Evolutionary conservation across 2,797 vertebrate genomes (phyloP).

Genomic region (Aulostomus chinensis): DNA sequence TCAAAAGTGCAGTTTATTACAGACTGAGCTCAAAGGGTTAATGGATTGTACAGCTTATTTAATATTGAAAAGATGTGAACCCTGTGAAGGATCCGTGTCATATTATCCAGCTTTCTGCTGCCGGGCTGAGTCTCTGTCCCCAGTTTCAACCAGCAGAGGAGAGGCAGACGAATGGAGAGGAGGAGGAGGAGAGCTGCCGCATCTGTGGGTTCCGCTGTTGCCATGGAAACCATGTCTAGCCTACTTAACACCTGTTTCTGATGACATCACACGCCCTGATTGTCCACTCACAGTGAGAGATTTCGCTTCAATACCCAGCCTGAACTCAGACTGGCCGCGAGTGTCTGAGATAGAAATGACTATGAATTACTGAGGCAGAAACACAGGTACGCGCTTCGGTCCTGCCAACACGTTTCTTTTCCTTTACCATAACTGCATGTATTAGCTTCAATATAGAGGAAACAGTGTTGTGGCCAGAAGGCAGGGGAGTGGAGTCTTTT

Average conservation of each 20-base stretch:
- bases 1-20: constrained; percentile 64
- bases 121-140: constrained; percentile 44
- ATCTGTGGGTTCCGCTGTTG: constrained; percentile 70
- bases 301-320: constrained; percentile 14
- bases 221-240: constrained; percentile 68
- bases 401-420: no score
- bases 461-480: constrained; percentile 46
- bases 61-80: constrained; percentile 74
- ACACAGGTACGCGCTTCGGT: constrained; percentile 26
- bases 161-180: constrained; percentile 28
- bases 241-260: constrained; percentile 70
- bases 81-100: constrained; percentile 75
- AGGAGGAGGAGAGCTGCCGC: constrained; percentile 31
- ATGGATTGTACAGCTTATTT: constrained; percentile 80
- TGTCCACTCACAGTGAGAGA: constrained; percentile 52
- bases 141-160: constrained; percentile 53
- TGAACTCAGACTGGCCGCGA: constrained; percentile 11
- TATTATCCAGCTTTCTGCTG: constrained; percentile 66
- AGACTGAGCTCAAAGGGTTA: constrained; percentile 81
- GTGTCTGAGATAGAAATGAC: constrained; percentile 25
- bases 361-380: constrained; percentile 36
- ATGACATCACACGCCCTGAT: constrained; percentile 56
- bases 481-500: constrained; percentile 47
- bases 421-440: no score
- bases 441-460: no score